phyloP scores from a whole-genome alignment of 2,113 vertebrate genomes.

The Psephotus haematonotus region DNA sequence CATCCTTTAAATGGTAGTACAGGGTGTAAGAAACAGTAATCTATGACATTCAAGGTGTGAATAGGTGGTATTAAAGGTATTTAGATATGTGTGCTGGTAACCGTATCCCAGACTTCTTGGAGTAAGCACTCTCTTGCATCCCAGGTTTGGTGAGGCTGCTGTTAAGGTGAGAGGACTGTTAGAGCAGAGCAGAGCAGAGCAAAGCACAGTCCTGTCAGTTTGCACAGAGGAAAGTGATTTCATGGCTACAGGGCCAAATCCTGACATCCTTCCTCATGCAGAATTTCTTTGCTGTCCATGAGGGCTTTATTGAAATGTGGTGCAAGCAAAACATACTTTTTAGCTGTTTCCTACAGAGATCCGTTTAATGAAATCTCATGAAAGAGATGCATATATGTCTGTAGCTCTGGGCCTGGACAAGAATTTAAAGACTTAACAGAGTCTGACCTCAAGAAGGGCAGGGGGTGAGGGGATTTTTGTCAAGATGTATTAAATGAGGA shows the following conservation, averaged over 20 bases:
- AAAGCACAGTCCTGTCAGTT: neutral
- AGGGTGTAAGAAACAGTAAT: neutral
- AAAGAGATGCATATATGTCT: neutral
- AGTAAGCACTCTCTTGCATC: neutral
- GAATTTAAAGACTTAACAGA: neutral
- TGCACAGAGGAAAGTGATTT: neutral
- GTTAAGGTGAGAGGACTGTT: neutral
- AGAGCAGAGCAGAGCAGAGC: neutral
- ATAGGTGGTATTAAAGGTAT: neutral
- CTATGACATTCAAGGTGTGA: neutral
- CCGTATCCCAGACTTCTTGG: neutral
- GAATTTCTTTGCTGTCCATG: neutral
- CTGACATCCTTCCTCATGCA: neutral
- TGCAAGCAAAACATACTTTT: neutral
- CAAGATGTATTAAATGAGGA: neutral
- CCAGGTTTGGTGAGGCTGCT: neutral
- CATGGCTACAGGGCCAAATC: neutral
- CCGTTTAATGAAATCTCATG: neutral
- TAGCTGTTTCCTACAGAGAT: conserved; percentile 21
- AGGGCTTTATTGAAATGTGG: neutral
- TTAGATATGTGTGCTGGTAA: neutral
- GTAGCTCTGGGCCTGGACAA: neutral
- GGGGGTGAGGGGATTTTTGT: neutral
- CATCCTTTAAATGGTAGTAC: neutral
- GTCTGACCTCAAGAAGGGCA: neutral